Conservation (phyloP, 2,113 vertebrate genomes). For the Protobothrops flavoviridis region DNA sequence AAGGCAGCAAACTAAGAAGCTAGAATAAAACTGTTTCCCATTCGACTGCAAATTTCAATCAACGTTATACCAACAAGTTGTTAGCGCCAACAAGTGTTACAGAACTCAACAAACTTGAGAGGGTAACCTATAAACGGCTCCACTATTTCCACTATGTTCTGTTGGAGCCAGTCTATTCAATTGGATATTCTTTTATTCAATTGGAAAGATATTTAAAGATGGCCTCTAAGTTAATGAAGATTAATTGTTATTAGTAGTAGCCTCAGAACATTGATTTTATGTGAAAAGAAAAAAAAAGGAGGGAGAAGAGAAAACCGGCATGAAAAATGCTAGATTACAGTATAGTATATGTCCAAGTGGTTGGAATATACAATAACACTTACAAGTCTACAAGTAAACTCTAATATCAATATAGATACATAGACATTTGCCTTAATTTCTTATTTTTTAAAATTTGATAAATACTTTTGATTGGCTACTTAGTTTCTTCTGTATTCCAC, state of each 20-base stretch:
- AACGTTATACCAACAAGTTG: not conserved
- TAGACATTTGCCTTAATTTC: not conserved
- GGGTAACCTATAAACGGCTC: not conserved
- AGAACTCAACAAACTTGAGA: no score
- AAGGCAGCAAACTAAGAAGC: not conserved
- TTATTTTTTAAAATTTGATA: not conserved
- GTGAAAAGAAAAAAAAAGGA: not conserved
- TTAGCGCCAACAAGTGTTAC: not conserved
- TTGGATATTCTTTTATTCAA: not conserved
- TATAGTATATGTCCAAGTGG: not conserved
- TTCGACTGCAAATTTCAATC: no score
- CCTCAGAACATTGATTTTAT: not conserved
- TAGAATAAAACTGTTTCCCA: not conserved
- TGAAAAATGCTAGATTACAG: not conserved
- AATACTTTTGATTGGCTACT: not conserved
- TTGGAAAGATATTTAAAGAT: not conserved
- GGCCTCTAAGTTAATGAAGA: not conserved
- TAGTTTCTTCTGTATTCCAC: not conserved
- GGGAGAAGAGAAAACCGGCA: not conserved
- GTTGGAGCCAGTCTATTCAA: not conserved
- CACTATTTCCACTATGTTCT: not conserved
- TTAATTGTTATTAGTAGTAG: not conserved
- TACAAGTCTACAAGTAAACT: not conserved
- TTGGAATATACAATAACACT: not conserved
- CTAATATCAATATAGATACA: not conserved